phyloP scores from a whole-genome alignment of 2,113 vertebrate species.

The Eclectus roratus region DNA sequence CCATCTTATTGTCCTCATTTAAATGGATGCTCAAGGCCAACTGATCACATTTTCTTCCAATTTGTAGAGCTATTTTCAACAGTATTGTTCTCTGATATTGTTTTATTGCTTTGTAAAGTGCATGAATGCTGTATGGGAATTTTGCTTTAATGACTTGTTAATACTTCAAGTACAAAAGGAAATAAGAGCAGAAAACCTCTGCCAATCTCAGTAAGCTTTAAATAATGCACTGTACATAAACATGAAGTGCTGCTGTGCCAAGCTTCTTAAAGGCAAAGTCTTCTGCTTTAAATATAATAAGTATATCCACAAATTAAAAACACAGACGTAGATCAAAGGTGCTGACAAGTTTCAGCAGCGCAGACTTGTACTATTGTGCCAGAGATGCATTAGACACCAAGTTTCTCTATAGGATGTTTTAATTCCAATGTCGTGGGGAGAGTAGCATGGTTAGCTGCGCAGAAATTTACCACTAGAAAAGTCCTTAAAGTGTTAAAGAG shows the following conservation, averaged over 20 bases:
- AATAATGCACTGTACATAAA: neutral
- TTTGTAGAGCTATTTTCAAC: neutral
- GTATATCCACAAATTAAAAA: neutral
- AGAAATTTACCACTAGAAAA: neutral
- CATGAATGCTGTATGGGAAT: neutral
- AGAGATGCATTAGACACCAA: neutral
- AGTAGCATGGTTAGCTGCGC: neutral
- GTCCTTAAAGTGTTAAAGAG: neutral
- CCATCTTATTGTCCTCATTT: neutral
- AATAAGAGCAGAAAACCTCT: neutral
- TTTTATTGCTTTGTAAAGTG: conserved; percentile 15
- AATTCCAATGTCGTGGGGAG: neutral
- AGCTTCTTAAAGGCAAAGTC: neutral
- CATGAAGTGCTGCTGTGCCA: neutral
- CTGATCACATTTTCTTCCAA: conserved; percentile 4
- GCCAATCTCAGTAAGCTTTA: neutral
- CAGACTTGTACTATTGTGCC: fast-evolving
- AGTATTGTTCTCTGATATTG: neutral
- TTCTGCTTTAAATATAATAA: neutral
- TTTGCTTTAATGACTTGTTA: conserved; percentile 3
- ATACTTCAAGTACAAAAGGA: neutral
- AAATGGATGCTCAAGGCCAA: neutral
- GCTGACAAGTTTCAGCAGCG: neutral
- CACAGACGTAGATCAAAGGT: neutral
- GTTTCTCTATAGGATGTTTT: neutral